A percentile compares a stretch with the other conserved stretches of the same genome.
Conservation (phyloP, 2,113 vertebrate genomes). For the Antigone vipio region DNA sequence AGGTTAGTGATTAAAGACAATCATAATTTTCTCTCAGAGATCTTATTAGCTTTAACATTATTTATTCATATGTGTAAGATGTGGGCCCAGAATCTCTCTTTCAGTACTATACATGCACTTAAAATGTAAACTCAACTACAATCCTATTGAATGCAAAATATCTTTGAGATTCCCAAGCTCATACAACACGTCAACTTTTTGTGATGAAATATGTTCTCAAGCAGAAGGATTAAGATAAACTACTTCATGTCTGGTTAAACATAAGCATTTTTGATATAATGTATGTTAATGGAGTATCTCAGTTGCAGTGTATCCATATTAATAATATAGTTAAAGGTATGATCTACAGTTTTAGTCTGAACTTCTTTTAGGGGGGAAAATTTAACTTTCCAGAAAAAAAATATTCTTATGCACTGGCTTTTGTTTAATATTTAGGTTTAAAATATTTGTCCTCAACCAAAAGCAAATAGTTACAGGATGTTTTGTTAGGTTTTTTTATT, state of each 20-base stretch:
- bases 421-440: background rate
- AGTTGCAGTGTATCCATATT: background rate
- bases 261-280: background rate
- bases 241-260: slow-evolving; percentile 21
- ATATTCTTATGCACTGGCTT: background rate
- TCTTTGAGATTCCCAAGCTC: slow-evolving; percentile 57
- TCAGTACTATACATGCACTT: slow-evolving; percentile 38
- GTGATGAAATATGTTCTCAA: slow-evolving; percentile 31
- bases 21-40: slow-evolving; percentile 89
- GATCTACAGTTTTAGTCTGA: background rate
- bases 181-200: slow-evolving; percentile 15
- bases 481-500: background rate
- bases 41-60: slow-evolving; percentile 93
- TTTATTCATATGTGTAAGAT: slow-evolving; percentile 86
- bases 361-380: background rate
- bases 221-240: slow-evolving; percentile 19
- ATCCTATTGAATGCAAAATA: slow-evolving; percentile 41
- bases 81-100: slow-evolving; percentile 65
- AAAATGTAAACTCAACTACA: slow-evolving; percentile 61
- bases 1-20: slow-evolving; percentile 97
- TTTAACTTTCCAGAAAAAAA: slow-evolving; percentile 1
- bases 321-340: background rate
- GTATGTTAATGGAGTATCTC: background rate
- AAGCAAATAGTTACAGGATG: background rate
- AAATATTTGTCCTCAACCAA: background rate